A percentile compares a stretch with the other conserved stretches of the same genome.
These are phyloP conservation scores for Podarcis muralis DNA, from an alignment of 2,113 vertebrate genomes.

Conservation along the genomic window DNA sequence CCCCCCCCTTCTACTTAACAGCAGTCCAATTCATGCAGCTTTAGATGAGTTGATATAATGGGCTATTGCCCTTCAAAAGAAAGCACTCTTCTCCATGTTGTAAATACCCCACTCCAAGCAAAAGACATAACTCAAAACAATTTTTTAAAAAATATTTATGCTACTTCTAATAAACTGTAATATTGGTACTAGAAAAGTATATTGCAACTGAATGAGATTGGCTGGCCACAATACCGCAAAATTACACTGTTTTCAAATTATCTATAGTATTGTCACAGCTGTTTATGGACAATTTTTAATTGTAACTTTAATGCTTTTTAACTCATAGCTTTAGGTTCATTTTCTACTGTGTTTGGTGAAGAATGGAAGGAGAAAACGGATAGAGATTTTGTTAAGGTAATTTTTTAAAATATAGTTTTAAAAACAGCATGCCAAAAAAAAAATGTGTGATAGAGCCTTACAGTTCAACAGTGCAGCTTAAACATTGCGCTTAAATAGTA, in stretches of 20 bases:
- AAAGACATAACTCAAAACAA: neutral
- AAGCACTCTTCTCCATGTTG: neutral
- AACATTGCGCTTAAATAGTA: neutral
- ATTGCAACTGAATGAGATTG: neutral
- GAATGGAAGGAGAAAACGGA: slow-evolving; percentile 99
- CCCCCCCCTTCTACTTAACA: too few relatives aligned
- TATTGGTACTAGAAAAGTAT: slow-evolving; percentile 5
- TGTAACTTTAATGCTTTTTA: slow-evolving; percentile 65
- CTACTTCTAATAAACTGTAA: slow-evolving; percentile 19
- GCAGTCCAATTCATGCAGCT: neutral
- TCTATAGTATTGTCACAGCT: slow-evolving; percentile 29
- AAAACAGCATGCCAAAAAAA: neutral
- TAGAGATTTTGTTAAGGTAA: slow-evolving; percentile 97
- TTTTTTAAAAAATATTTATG: neutral
- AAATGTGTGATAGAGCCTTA: neutral
- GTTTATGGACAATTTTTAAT: slow-evolving; percentile 32
- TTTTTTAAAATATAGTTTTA: slow-evolving; percentile 7
- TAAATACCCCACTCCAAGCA: neutral
- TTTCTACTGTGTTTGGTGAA: slow-evolving; percentile 94
- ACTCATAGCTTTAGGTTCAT: slow-evolving; percentile 92
- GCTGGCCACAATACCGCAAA: neutral
- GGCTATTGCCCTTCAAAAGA: neutral
- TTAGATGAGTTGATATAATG: neutral
- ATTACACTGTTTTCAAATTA: slow-evolving; percentile 26
- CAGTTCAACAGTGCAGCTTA: neutral